Evolutionary conservation across 2,888 invertebrate genomes (phyloP), one percentile per base, ranked within the genome.

Genomic region (Philopedon plagiatum): DNA sequence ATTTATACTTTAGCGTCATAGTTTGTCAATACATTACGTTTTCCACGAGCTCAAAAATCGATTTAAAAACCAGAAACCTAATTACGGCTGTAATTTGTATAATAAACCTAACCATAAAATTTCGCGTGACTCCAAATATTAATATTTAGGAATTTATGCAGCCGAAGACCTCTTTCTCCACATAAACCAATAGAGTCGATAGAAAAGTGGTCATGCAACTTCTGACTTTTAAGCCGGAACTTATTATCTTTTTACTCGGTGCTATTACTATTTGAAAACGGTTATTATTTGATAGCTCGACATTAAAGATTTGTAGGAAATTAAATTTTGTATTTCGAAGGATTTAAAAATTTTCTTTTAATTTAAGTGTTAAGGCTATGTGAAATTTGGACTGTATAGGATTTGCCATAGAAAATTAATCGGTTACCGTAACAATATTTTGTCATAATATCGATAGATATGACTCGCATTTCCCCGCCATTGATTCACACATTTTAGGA

Each of bases 101-200:
- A 46, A n/a, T 19, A 46, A 46, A 46, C 9, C 23, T 46, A 46
- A 21, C 15, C n/a, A 23, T 21, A 44, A 11, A 21, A 19, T 49
- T 32, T 62, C 23, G 62, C 62, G 62, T 62, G 62, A 62, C 62
- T 49, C 19, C 34, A 13, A 46, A 61, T 61, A 61, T 41, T 26
- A 29, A 18, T 61, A 21, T 62, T 62, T 62, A 46, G 18, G 19
- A 23, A 26, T 62, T 46, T 62, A 62, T 49, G 49, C 32, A 44
- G 49, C 4, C 15, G 23, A 15, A 44, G 49, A 49, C 21, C 49
- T 5, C 29, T 5, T 8, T 19, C n/a, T 49, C 29, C 21, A 49
- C 34, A 18, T 49, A 19, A n/a, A 34, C 19, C 34, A 46, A 26
- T 49, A 19, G n/a, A 61, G 1, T 46, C 19, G 26, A 62, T 49